phyloP scores from a whole-genome alignment of 1,140 invertebrate species.

The Hylyphantes graminicola region DNA sequence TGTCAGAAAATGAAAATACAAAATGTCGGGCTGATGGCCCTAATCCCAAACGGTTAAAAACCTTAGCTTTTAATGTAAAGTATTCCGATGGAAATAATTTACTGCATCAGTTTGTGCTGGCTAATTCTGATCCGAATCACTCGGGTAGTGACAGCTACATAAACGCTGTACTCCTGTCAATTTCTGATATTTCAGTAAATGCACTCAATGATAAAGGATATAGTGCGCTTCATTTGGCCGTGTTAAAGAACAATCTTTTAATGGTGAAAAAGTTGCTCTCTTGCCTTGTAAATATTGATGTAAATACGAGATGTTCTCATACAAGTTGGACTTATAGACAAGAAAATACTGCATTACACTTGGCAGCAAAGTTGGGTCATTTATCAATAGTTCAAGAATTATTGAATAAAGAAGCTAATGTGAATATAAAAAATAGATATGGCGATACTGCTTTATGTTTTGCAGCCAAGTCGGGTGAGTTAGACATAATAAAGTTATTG shows the following conservation, averaged over 20 bases:
- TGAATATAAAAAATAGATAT: not conserved
- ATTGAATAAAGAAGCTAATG: slow-evolving; percentile 5
- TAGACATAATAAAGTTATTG: not conserved
- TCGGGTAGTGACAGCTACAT: not conserved
- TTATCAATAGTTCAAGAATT: not conserved
- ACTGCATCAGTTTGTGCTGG: slow-evolving; percentile 2
- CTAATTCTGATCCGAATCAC: not conserved
- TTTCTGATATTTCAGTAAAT: not conserved
- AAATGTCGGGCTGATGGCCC: not conserved
- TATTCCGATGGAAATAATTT: slow-evolving; percentile 2
- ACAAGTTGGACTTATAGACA: not conserved
- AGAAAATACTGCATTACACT: not conserved
- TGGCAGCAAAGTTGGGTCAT: not conserved
- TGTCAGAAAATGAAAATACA: too few relatives aligned
- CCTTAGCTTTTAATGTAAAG: slow-evolving; percentile 1
- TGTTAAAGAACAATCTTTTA: not conserved
- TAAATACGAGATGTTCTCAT: not conserved
- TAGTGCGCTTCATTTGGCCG: slow-evolving; percentile 4
- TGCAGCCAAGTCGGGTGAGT: not conserved
- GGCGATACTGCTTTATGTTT: not conserved
- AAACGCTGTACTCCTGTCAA: slow-evolving; percentile 3
- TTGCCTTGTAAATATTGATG: not conserved
- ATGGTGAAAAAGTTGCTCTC: slow-evolving; percentile 16
- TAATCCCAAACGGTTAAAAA: slow-evolving; percentile 1
- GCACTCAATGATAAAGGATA: not conserved